Evolutionary conservation across 2,888 invertebrate genomes (phyloP).

Genomic region (Brassicogethes aeneus): DNA sequence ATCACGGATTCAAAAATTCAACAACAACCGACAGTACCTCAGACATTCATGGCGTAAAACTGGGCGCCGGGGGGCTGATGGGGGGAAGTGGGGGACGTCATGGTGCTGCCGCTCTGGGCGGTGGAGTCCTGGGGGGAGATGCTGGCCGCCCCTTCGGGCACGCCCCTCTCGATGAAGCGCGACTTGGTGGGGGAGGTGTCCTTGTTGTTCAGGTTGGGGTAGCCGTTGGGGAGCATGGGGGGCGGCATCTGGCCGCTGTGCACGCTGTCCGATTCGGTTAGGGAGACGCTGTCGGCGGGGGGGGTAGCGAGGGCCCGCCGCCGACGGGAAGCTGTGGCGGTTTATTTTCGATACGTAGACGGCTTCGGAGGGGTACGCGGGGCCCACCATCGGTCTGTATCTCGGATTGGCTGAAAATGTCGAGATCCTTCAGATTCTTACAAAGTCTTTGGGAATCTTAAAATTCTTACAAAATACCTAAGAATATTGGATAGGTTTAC

Average conservation of each 20-base stretch:
- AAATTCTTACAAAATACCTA: too few species aligned
- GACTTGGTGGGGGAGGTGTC: conserved; percentile 43
- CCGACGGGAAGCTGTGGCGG: conserved; percentile 34
- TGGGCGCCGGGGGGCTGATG: conserved; percentile 51
- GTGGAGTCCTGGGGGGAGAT: conserved; percentile 57
- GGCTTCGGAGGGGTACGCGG: conserved; percentile 29
- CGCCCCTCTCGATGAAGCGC: conserved; percentile 49
- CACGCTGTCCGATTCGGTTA: conserved; percentile 34
- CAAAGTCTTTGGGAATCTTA: too few species aligned
- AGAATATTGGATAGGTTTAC: too few species aligned
- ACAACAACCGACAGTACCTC: neutral
- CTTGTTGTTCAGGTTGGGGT: conserved; percentile 7
- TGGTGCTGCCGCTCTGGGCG: conserved; percentile 25
- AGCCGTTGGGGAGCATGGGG: neutral
- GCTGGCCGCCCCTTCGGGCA: conserved; percentile 66
- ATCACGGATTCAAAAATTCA: conserved; percentile 43
- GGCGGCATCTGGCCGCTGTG: conserved; percentile 26
- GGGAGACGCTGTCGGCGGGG: conserved; percentile 29
- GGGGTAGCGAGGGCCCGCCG: conserved; percentile 20
- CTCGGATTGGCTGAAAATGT: conserved; percentile 21
- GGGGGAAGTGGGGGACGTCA: conserved; percentile 42
- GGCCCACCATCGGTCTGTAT: conserved; percentile 30
- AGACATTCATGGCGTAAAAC: conserved; percentile 83
- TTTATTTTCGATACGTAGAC: conserved; percentile 32
- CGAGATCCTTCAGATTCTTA: too few species aligned